A percentile compares a stretch with the other conserved stretches of the same genome.
phyloP scores from a whole-genome alignment of 2,113 vertebrate species.

The Phycodurus eques region DNA sequence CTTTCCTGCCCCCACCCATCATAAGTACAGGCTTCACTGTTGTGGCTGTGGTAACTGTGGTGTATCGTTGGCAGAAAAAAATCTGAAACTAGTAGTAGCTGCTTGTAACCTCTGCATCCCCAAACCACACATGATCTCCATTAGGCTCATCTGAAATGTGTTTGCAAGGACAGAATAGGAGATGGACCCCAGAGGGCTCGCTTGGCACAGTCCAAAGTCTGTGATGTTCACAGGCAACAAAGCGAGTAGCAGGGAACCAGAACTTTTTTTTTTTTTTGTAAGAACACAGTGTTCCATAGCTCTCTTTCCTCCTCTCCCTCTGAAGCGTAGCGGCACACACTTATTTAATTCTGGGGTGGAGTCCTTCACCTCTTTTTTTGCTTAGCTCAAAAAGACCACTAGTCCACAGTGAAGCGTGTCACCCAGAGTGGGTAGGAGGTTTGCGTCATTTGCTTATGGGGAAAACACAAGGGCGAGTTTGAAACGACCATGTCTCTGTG shows the following conservation, averaged over 20 bases:
- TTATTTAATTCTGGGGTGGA: conserved; percentile 47
- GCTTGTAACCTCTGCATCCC: conserved; percentile 57
- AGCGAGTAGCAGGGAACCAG: conserved; percentile 54
- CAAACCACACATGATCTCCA: conserved; percentile 72
- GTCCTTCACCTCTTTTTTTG: conserved; percentile 43
- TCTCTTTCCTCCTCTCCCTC: conserved; percentile 31
- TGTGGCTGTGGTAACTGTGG: conserved; percentile 62
- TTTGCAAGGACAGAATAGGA: conserved; percentile 64
- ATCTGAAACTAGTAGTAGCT: conserved; percentile 46
- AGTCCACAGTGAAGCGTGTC: conserved; percentile 78
- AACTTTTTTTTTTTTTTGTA: conserved; percentile 46
- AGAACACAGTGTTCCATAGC: conserved; percentile 67
- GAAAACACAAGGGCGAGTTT: conserved; percentile 62
- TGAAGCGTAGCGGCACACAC: conserved; percentile 25
- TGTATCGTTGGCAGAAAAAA: conserved; percentile 57
- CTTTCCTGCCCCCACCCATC: conserved; percentile 55
- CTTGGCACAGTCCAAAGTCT: conserved; percentile 54
- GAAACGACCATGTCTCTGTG: conserved; percentile 42
- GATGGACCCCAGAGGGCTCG: conserved; percentile 63
- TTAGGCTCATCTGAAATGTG: conserved; percentile 73
- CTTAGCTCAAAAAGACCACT: conserved; percentile 69
- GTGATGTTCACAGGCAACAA: conserved; percentile 60
- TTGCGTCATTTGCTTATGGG: conserved; percentile 71
- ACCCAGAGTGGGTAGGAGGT: conserved; percentile 70
- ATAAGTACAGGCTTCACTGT: conserved; percentile 58